phyloP scores from a whole-genome alignment of 1,140 invertebrate genomes.

The Leptopilina boulardi region DNA sequence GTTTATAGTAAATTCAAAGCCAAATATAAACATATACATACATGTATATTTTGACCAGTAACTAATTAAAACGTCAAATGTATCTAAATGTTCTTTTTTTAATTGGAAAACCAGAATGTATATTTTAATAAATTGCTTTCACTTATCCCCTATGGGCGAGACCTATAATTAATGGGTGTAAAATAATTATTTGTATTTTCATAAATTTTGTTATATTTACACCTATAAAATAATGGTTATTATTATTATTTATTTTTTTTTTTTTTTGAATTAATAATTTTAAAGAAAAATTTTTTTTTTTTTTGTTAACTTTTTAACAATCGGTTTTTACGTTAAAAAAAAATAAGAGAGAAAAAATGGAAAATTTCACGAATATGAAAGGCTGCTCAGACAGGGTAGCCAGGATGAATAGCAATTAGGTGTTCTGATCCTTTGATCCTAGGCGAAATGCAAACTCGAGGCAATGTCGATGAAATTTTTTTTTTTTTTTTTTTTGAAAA shows the following conservation, averaged over 20 bases:
- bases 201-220: no score
- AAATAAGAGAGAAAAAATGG: not conserved
- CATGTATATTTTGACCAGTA: not conserved
- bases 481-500: slow-evolving; percentile 29
- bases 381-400: slow-evolving; percentile 5
- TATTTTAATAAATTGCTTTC: no score
- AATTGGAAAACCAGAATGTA: no score
- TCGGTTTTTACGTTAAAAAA: not conserved
- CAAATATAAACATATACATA: slow-evolving; percentile 1
- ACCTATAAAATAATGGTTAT: no score
- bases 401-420: slow-evolving; percentile 61
- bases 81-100: not conserved
- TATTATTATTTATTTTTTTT: no score
- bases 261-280: no score
- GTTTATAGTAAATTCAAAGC: slow-evolving; percentile 29
- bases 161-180: no score
- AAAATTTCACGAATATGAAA: not conserved
- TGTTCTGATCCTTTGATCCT: slow-evolving; percentile 56
- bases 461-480: slow-evolving; percentile 45
- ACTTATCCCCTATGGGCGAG: no score
- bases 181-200: no score
- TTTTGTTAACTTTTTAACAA: not conserved
- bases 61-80: slow-evolving; percentile 1
- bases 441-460: slow-evolving; percentile 40
- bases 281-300: no score